Evolutionary conservation across 1,140 invertebrate species (phyloP).

Genomic region (Elysia chlorotica): DNA sequence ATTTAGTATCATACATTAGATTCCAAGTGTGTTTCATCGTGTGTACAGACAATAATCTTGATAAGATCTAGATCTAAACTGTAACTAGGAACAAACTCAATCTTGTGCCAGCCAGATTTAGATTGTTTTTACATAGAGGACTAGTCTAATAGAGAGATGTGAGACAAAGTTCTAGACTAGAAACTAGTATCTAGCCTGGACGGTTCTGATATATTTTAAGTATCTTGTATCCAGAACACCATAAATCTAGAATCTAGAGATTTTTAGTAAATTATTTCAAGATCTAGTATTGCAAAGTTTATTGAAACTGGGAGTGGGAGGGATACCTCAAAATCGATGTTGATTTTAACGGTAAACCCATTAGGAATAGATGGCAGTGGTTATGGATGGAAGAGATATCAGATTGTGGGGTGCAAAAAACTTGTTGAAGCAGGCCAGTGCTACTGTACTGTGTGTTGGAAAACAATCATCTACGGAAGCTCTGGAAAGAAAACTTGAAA

Average conservation of each 20-base stretch:
- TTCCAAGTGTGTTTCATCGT: not conserved
- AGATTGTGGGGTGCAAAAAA: not conserved
- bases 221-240: no score
- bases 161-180: no score
- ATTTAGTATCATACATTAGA: not conserved
- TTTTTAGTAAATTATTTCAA: not conserved
- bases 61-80: not conserved
- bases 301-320: not conserved
- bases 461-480: not conserved
- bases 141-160: no score
- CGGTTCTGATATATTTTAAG: no score
- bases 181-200: no score
- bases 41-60: no score
- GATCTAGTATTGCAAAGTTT: not conserved
- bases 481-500: not conserved
- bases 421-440: not conserved
- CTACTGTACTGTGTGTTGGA: not conserved
- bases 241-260: no score
- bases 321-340: not conserved
- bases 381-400: not conserved
- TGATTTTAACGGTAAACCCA: not conserved
- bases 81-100: no score
- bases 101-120: no score
- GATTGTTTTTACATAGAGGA: no score
- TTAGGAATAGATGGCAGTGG: not conserved